A percentile compares a stretch with the other conserved stretches of the same genome.
phyloP scores from a whole-genome alignment of 2,888 invertebrate genomes.

The Toxonevra muliebris region DNA sequence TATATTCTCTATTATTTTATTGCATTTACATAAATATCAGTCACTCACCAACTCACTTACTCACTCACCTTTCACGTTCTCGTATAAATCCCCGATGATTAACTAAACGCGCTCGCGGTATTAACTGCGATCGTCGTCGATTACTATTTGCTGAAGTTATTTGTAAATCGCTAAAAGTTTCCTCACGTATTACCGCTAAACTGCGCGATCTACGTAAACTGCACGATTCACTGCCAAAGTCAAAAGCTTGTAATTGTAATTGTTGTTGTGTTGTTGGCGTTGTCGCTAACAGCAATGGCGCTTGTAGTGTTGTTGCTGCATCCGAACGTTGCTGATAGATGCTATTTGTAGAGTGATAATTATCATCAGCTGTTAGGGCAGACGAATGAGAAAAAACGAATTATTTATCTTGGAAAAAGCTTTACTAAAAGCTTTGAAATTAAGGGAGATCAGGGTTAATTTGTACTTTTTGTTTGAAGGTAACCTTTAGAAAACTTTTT shows the following conservation, averaged over 20 bases:
- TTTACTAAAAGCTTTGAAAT: too few relatives aligned
- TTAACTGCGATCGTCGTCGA: slow-evolving; percentile 78
- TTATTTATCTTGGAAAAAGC: too few relatives aligned
- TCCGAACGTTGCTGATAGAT: slow-evolving; percentile 37
- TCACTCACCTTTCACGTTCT: slow-evolving; percentile 75
- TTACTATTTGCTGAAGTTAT: slow-evolving; percentile 72
- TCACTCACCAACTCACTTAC: background rate
- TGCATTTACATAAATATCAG: slow-evolving; percentile 1
- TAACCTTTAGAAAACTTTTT: too few relatives aligned
- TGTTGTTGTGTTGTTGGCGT: slow-evolving; percentile 41
- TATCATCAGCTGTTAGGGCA: slow-evolving; percentile 44
- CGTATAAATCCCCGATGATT: slow-evolving; percentile 76
- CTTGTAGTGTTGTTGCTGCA: slow-evolving; percentile 30
- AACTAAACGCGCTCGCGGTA: slow-evolving; percentile 81
- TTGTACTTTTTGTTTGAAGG: too few relatives aligned
- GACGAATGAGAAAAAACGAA: too few relatives aligned
- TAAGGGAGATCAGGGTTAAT: too few relatives aligned
- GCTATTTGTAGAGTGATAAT: slow-evolving; percentile 49
- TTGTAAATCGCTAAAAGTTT: slow-evolving; percentile 77
- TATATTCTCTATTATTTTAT: background rate
- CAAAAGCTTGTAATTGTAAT: slow-evolving; percentile 49
- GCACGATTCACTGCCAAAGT: slow-evolving; percentile 63
- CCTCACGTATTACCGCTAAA: slow-evolving; percentile 80
- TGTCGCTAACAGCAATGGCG: slow-evolving; percentile 21
- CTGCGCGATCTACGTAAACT: slow-evolving; percentile 76